Evolutionary conservation across 2,888 invertebrate species (phyloP).

Genomic region (Phania funesta): DNA sequence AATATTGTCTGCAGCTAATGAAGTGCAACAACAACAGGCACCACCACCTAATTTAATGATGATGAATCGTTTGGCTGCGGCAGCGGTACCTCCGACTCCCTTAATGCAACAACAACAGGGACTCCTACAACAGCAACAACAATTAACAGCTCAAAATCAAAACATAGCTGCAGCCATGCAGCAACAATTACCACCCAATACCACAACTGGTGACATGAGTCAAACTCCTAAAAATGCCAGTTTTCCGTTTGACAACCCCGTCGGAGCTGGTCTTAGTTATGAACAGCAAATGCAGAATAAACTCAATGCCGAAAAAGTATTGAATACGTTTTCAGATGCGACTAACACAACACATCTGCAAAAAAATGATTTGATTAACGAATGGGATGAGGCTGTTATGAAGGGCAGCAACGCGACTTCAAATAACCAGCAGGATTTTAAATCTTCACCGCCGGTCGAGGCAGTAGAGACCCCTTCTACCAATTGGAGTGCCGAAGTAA

Average conservation of each 20-base stretch:
- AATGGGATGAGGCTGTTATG: constrained; percentile 51
- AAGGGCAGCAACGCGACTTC: constrained; percentile 42
- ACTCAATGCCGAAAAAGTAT: constrained; percentile 68
- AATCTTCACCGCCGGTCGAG: background rate
- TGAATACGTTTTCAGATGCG: constrained; percentile 52
- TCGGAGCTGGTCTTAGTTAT: constrained; percentile 69
- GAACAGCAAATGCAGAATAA: constrained; percentile 76
- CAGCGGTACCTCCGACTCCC: constrained; percentile 49
- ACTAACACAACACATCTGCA: constrained; percentile 44
- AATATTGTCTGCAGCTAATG: constrained; percentile 48
- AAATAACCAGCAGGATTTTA: constrained; percentile 44
- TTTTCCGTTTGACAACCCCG: constrained; percentile 73
- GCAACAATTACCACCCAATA: constrained; percentile 44
- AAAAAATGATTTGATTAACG: constrained; percentile 63
- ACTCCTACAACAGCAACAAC: constrained; percentile 51
- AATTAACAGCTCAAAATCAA: constrained; percentile 38
- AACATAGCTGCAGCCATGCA: constrained; percentile 50
- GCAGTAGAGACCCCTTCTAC: constrained; percentile 47
- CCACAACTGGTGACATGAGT: constrained; percentile 31
- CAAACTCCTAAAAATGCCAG: constrained; percentile 44
- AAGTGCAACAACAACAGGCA: constrained; percentile 56
- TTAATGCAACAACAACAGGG: constrained; percentile 61
- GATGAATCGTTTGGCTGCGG: constrained; percentile 73
- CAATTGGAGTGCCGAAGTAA: constrained; percentile 72
- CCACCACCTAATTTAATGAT: constrained; percentile 70